phyloP scores from a whole-genome alignment of 2,113 vertebrate species.

The Chascanopsetta lugubris region DNA sequence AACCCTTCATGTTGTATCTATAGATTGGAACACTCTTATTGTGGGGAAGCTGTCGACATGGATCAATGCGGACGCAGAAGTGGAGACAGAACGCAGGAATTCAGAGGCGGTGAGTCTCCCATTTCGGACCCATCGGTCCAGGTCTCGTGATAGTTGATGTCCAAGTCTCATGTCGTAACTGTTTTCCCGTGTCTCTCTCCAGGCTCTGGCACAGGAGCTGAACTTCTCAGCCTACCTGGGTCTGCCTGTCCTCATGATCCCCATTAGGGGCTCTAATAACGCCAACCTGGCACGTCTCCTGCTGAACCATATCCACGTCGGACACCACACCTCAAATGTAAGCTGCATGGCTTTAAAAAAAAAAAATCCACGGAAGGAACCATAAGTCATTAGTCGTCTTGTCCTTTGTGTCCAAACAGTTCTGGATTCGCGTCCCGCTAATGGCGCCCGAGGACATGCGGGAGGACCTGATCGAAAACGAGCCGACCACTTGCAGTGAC shows the following conservation, averaged over 20 bases:
- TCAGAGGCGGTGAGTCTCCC: constrained; percentile 86
- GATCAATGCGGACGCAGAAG: constrained; percentile 88
- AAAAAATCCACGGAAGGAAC: background rate
- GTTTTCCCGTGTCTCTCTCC: constrained; percentile 23
- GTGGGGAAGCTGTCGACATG: constrained; percentile 92
- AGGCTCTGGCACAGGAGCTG: constrained; percentile 91
- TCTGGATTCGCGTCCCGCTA: constrained; percentile 91
- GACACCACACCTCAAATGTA: constrained; percentile 93
- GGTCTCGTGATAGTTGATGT: too few species aligned
- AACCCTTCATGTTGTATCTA: background rate
- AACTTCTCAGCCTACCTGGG: constrained; percentile 93
- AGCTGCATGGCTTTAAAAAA: constrained; percentile 1
- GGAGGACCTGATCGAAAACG: constrained; percentile 90
- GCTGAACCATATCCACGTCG: constrained; percentile 90
- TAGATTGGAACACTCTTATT: constrained; percentile 95
- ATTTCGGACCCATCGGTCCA: too few species aligned
- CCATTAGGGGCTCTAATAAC: constrained; percentile 82
- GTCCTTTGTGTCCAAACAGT: constrained; percentile 74
- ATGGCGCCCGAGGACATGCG: constrained; percentile 85
- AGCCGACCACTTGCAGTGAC: constrained; percentile 69
- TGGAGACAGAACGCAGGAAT: constrained; percentile 86
- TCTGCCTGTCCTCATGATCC: constrained; percentile 89
- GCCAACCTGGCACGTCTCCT: constrained; percentile 89
- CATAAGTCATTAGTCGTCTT: background rate
- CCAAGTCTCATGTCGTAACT: too few species aligned